Evolutionary conservation across 2,797 vertebrate species (phyloP), one percentile per base, ranked within the genome.

Genomic region (Zenarchopterus dispar): DNA sequence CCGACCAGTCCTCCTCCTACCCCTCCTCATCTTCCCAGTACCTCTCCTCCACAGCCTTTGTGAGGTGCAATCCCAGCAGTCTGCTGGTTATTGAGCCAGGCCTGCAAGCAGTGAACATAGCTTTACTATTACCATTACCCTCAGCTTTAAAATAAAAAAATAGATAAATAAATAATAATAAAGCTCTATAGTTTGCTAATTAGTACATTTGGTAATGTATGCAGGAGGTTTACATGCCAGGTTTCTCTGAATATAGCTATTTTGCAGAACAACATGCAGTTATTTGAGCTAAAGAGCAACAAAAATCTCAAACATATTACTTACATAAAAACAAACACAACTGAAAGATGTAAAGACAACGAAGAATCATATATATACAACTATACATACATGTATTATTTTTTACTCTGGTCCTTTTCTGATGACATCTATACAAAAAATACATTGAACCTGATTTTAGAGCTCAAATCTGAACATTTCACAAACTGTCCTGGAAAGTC

Each of bases 21-120:
- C 48, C 46, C 48, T 21, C 61, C 62, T 52, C 56, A 59, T 64
- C 67, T 22, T 46, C 33, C 56, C 67, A 62, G 39, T 53, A 77
- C 76, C 67, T 62, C 70, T 76, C 70, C 75, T 77, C 66, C 76
- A 80, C 73, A 78, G 78, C 75, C 80, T 88, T 89, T 90, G 88
- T 90, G 85, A 88, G 78, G 70, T 62, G 57, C 58, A 48, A 87
- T 73, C 17, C 80, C 42, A 53, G 74, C 75, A 74, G 82, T 87
- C 84, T 88, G 85, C 80, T 84, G 49, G 70, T 59, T 81, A 89
- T 77, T 84, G 71, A 86, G 86, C 85, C 80, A 82, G 78, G 77
- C 86, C 77, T 76, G 2, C 6, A 19, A 45, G 18, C 7, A 19
- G 43, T 17, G 15, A 17, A 18, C 43, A 19, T 19, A 17, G n/a